These are phyloP conservation scores for Scaptomyza cyrtandrae DNA, from an alignment of 2,888 invertebrate genomes.

Conservation along the genomic window DNA sequence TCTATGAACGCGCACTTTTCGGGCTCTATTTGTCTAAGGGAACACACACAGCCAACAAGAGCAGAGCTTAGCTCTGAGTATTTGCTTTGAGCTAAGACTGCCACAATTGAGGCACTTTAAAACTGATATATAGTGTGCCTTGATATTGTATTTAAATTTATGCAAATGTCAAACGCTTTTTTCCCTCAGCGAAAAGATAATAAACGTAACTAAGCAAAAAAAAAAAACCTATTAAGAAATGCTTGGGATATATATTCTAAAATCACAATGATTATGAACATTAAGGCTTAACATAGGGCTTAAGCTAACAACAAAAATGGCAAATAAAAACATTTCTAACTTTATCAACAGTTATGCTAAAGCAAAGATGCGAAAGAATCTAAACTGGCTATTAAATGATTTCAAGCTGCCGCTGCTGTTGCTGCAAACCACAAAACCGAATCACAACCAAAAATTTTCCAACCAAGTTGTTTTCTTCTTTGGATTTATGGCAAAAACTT, in stretches of 20 bases:
- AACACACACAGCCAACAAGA: constrained; percentile 10
- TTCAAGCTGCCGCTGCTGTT: constrained; percentile 14
- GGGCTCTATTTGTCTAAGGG: constrained; percentile 49
- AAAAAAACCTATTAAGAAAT: neutral
- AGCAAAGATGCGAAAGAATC: constrained; percentile 5
- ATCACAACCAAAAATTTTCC: constrained; percentile 55
- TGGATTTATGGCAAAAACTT: constrained; percentile 67
- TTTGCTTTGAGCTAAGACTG: constrained; percentile 40
- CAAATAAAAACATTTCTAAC: neutral
- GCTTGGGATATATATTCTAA: too few species aligned
- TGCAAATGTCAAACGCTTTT: neutral
- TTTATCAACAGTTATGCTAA: neutral
- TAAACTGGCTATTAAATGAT: constrained; percentile 37
- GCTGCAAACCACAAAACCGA: constrained; percentile 53
- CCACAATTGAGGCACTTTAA: constrained; percentile 12
- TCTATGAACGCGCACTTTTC: constrained; percentile 66
- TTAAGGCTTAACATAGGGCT: too few species aligned
- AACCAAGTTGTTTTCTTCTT: constrained; percentile 41
- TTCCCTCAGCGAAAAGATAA: neutral
- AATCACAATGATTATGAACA: neutral
- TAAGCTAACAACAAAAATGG: too few species aligned
- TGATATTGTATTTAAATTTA: neutral
- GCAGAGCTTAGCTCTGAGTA: constrained; percentile 28
- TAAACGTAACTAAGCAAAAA: neutral
- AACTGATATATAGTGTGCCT: constrained; percentile 3